Evolutionary conservation across 2,797 vertebrate genomes (phyloP).

Genomic region (Brachyrhaphis roseni): DNA sequence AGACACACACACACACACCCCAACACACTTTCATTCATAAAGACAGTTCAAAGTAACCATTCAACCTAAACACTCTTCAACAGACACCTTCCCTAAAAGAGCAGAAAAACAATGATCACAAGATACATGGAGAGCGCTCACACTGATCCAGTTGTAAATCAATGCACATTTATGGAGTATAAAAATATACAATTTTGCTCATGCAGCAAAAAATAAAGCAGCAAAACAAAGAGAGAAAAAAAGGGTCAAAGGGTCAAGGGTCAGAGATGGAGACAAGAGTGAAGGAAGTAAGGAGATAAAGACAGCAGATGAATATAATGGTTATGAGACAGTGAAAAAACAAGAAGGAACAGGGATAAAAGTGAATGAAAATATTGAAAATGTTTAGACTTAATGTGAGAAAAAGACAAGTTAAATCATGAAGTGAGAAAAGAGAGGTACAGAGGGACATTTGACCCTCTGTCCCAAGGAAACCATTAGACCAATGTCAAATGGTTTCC

Average conservation of each 20-base stretch:
- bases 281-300: background rate
- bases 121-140: no score
- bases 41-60: no score
- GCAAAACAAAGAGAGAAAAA: background rate
- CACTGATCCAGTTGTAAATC: background rate
- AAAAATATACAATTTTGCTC: background rate
- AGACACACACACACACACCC: no score
- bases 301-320: background rate
- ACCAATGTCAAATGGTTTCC: background rate
- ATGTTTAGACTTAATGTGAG: background rate
- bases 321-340: background rate
- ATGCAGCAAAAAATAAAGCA: background rate
- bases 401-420: background rate
- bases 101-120: no score
- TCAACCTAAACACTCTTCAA: background rate
- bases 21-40: no score
- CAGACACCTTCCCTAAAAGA: background rate
- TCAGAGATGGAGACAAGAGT: background rate
- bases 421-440: background rate
- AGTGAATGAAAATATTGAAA: background rate
- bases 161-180: background rate
- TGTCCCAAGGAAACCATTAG: no score
- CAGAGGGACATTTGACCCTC: background rate
- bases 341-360: background rate
- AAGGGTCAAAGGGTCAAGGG: background rate